phyloP scores from a whole-genome alignment of 1,140 invertebrate species.

The Argopecten irradians region DNA sequence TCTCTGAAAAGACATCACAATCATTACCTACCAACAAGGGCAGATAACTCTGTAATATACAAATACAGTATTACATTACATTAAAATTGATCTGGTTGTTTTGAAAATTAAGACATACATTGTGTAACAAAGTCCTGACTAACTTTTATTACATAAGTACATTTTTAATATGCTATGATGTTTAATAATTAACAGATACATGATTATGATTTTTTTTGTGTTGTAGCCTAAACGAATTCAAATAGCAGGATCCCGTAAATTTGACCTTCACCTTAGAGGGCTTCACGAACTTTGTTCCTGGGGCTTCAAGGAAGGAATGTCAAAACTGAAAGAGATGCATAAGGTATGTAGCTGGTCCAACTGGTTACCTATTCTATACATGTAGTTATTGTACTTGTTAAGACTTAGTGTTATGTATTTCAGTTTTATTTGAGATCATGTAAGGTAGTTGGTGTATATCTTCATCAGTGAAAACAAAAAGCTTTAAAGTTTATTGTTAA shows the following conservation, averaged over 20 bases:
- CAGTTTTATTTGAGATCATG: neutral
- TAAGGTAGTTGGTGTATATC: neutral
- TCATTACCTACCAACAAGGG: no score
- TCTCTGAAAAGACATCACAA: no score
- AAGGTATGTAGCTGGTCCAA: slow-evolving; percentile 67
- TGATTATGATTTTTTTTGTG: neutral
- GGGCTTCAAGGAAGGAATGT: slow-evolving; percentile 72
- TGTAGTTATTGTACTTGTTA: neutral
- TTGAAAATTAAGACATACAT: no score
- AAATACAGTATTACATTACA: no score
- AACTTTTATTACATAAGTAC: no score
- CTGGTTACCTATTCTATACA: neutral
- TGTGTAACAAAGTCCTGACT: no score
- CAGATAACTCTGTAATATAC: no score
- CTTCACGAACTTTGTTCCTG: slow-evolving; percentile 73
- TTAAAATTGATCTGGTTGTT: no score
- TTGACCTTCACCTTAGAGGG: slow-evolving; percentile 68
- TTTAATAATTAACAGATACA: neutral
- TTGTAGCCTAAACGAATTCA: slow-evolving; percentile 68
- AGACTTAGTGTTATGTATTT: neutral
- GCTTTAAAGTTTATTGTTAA: slow-evolving; percentile 13
- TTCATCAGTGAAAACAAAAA: neutral
- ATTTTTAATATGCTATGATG: no score
- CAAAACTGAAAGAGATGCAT: slow-evolving; percentile 64
- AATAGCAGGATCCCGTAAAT: slow-evolving; percentile 63